Evolutionary conservation across 2,888 invertebrate genomes (phyloP), one percentile per base, ranked within the genome.

Genomic region (Synergus gifuensis): DNA sequence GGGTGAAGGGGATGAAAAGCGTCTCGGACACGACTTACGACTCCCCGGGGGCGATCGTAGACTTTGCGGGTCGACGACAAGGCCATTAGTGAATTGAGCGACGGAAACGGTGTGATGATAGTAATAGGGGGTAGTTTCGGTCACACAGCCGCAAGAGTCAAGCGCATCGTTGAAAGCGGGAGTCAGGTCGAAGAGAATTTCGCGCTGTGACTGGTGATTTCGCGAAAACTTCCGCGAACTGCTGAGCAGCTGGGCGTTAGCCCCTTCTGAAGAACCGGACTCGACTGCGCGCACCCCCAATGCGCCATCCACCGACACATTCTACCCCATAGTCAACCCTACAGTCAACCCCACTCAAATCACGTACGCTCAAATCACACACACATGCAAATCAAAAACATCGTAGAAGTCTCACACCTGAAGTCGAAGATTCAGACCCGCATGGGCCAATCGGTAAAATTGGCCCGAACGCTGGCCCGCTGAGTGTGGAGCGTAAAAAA

Each of bases 241-340:
- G 83, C 76, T 84, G 86, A 85, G 86, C 79, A 83, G 86, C 84
- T 89, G 89, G 89, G 89, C 89, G 89, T 88, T 85, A 88, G 89
- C 88, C 87, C 83, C 86, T 85, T 86, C 83, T 85, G 84, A 83
- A 81, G 83, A 84, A 83, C 83, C 79, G 49, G 79, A 85, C 82
- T 76, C 82, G 80, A 81, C 84, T 64, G 58, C 79, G 86, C 86
- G 85, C 83, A 85, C 83, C 81, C 83, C 78, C 83, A 79, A 54
- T 80, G 69, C 82, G 82, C 73, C 79, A 62, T 63, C 78, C n/a
- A 18, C 76, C 67, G 46, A 49, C 69, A n/a, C 49, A 58, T 3
- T 54, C 54, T n/a, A 58, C 18, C 18, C 9, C 49, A 49, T 14
- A 58, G 18, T 54, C 54, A 58, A 58, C 54, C 18, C 9, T 28